phyloP scores from a whole-genome alignment of 2,113 vertebrate species.

The Menura novaehollandiae region DNA sequence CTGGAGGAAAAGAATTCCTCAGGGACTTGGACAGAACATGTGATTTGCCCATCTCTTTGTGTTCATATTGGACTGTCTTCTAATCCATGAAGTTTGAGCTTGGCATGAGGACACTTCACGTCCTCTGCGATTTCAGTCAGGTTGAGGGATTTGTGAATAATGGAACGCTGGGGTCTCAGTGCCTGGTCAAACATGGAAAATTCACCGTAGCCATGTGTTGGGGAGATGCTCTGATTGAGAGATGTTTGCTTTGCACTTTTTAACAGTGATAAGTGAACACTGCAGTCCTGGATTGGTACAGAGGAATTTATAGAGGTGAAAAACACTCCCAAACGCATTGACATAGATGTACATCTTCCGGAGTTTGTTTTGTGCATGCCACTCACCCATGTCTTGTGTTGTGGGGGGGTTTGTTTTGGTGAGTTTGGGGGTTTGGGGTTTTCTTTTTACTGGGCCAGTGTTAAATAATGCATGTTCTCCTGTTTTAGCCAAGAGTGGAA shows the following conservation, averaged over 20 bases:
- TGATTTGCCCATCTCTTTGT: not conserved
- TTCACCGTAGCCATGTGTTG: not conserved
- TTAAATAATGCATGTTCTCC: not conserved
- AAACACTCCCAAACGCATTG: conserved; percentile 1
- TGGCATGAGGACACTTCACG: not conserved
- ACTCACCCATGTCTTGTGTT: not conserved
- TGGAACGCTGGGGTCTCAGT: rapidly evolving
- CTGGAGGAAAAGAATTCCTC: not conserved
- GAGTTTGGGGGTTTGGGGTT: not conserved
- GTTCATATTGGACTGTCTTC: not conserved
- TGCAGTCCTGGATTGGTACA: conserved; percentile 82
- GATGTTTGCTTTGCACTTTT: not conserved
- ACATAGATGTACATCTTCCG: not conserved
- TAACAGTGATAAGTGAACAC: conserved; percentile 11
- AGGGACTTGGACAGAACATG: not conserved
- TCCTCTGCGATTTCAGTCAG: not conserved
- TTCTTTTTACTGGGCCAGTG: not conserved
- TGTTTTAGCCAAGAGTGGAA: conserved; percentile 85
- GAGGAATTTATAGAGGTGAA: conserved; percentile 59
- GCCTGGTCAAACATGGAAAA: not conserved
- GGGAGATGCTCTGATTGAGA: not conserved
- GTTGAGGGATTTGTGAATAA: not conserved
- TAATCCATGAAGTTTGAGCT: not conserved
- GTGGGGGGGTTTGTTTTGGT: not conserved
- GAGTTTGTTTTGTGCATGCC: conserved; percentile 31